Evolutionary conservation across 2,113 vertebrate genomes (phyloP).

Genomic region (Eurypyga helias): DNA sequence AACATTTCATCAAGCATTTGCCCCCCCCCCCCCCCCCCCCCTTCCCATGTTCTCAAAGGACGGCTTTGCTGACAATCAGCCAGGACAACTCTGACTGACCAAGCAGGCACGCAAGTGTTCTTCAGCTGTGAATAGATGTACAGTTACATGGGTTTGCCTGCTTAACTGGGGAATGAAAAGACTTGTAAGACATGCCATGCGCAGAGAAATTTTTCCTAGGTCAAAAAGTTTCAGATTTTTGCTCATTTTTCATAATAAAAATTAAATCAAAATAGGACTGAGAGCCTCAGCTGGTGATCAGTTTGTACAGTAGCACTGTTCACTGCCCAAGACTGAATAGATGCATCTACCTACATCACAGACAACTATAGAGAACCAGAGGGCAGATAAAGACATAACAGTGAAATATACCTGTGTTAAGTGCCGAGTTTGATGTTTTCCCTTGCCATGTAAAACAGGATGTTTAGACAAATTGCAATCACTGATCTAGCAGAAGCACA

Average conservation of each 20-base stretch:
- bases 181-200: not conserved
- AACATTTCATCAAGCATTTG: not conserved
- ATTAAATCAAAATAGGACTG: not conserved
- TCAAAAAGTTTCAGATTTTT: not conserved
- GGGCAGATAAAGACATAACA: not conserved
- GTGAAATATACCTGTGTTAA: not conserved
- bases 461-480: not conserved
- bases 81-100: not conserved
- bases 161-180: not conserved
- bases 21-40: too few species aligned
- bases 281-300: not conserved
- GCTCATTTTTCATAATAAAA: not conserved
- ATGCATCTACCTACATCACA: not conserved
- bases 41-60: not conserved
- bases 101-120: not conserved
- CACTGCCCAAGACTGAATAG: not conserved
- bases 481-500: accelerated
- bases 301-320: not conserved
- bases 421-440: not conserved
- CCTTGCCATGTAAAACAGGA: not conserved
- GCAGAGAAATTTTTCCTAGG: not conserved
- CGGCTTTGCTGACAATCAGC: not conserved
- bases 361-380: not conserved
- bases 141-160: not conserved
- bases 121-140: not conserved